Evolutionary conservation across 92 coral and sea anemone genomes (phyloP).

Genomic region (Umimayanthus kanabou): DNA sequence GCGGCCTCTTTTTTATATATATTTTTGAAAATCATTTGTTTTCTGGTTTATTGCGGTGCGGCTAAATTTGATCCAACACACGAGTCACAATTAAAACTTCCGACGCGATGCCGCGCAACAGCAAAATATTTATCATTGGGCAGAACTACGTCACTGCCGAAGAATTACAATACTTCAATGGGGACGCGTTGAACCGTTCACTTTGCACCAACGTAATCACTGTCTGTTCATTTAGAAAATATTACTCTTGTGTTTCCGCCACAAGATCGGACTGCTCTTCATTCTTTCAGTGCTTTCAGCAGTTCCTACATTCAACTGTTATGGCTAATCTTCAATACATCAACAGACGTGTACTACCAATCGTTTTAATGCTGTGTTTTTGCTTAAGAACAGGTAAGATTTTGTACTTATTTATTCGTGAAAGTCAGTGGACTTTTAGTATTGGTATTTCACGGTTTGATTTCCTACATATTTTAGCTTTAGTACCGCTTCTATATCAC

Average conservation of each 20-base stretch:
- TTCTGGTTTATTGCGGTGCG: neutral
- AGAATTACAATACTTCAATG: slow-evolving; percentile 8
- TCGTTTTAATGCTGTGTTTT: neutral
- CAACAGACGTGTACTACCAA: neutral
- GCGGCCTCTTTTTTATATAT: neutral
- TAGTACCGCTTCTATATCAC: neutral
- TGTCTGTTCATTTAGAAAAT: neutral
- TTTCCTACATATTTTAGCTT: slow-evolving; percentile 1
- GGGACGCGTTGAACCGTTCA: neutral
- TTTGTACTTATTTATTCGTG: neutral
- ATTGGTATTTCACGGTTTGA: neutral
- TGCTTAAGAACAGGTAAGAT: slow-evolving; percentile 23
- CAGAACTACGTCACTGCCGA: slow-evolving; percentile 5
- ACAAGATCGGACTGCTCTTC: neutral
- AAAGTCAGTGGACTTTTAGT: neutral
- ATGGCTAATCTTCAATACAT: neutral
- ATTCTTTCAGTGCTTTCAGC: neutral
- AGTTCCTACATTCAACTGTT: neutral
- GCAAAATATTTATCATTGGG: neutral
- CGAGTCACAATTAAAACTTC: neutral
- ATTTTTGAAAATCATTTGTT: neutral
- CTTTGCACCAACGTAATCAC: neutral
- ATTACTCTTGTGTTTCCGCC: neutral
- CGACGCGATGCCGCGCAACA: neutral
- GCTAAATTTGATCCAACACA: neutral